Evolutionary conservation across 2,888 invertebrate species (phyloP).

Genomic region (Chaetogeoica ovagalla): DNA sequence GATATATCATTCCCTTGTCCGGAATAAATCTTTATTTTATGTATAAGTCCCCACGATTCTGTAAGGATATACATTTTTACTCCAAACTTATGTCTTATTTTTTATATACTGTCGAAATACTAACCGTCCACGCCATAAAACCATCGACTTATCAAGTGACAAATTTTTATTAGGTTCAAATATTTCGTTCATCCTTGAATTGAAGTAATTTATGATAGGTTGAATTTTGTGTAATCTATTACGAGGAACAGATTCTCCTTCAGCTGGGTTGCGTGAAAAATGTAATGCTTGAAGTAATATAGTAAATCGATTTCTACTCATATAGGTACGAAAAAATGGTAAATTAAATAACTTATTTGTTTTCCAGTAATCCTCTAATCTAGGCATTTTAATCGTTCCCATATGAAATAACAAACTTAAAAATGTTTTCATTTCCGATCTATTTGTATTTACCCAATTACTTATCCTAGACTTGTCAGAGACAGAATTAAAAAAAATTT

Average conservation of each 20-base stretch:
- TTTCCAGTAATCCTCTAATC: conserved; percentile 40
- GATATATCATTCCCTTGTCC: not conserved
- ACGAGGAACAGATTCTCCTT: conserved; percentile 21
- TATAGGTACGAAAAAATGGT: conserved; percentile 19
- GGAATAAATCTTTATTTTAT: conserved; percentile 18
- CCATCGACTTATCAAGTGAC: conserved; percentile 37
- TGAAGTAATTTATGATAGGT: conserved; percentile 25
- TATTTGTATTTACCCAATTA: conserved; percentile 19
- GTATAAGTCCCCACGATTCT: conserved; percentile 16
- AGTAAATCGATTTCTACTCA: conserved; percentile 41
- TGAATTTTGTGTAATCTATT: conserved; percentile 36
- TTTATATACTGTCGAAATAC: conserved; percentile 42
- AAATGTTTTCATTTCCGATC: conserved; percentile 36
- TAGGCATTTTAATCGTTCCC: conserved; percentile 29
- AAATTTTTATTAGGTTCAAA: conserved; percentile 13
- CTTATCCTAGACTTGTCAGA: conserved; percentile 5
- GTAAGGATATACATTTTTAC: conserved; percentile 38
- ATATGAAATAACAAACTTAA: conserved; percentile 39
- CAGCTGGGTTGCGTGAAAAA: conserved; percentile 30
- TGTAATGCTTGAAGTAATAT: conserved; percentile 33
- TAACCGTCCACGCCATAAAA: conserved; percentile 39
- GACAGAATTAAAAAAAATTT: conserved; percentile 24
- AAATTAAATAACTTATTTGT: conserved; percentile 29
- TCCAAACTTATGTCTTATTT: conserved; percentile 39
- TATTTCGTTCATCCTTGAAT: conserved; percentile 36